Conservation (phyloP, 2,113 vertebrate genomes). For the Pseudorasbora parva region DNA sequence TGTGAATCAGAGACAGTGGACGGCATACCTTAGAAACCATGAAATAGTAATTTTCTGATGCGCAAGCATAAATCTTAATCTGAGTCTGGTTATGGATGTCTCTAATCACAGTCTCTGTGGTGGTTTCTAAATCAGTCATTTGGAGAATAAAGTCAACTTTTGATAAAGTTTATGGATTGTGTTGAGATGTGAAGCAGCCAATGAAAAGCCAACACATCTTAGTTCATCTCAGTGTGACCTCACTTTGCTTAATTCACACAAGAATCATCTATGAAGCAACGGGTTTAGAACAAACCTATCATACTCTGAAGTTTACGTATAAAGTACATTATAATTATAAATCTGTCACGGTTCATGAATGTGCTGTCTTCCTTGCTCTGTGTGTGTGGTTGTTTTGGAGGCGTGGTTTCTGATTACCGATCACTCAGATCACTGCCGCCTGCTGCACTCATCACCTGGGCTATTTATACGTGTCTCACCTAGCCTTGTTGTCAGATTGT, state of each 20-base stretch:
- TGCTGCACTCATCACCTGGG: no score
- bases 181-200: background rate
- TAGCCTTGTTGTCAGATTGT: no score
- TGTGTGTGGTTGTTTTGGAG: no score
- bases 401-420: no score
- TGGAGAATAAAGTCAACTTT: background rate
- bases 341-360: no score
- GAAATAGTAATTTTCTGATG: constrained; percentile 42
- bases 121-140: constrained; percentile 11
- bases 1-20: constrained; percentile 44
- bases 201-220: background rate
- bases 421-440: no score
- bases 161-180: background rate
- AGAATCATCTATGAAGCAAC: background rate
- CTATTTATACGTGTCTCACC: no score
- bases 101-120: constrained; percentile 35
- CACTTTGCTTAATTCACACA: no score
- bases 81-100: constrained; percentile 41
- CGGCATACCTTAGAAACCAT: constrained; percentile 38
- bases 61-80: constrained; percentile 47
- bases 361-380: no score
- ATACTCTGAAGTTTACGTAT: background rate
- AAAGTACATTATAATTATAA: no score
- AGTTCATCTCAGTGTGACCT: no score
- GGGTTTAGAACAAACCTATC: background rate